Conservation (phyloP, 2,797 vertebrate genomes). For the Heterohyrax brucei region DNA sequence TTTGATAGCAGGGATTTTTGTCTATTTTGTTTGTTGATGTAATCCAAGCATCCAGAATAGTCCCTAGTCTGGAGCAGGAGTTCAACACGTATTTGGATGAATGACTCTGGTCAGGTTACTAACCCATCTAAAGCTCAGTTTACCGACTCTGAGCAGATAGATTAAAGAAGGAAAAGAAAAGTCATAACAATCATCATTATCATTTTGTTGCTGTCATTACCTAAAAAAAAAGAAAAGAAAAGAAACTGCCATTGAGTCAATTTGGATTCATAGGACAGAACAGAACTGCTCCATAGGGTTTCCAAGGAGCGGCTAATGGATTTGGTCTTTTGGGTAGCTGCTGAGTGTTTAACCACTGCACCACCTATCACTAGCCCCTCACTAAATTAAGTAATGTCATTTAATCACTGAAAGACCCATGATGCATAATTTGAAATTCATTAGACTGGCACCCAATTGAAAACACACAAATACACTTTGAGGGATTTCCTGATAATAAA, state of each 20-base stretch:
- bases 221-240: too few relatives aligned
- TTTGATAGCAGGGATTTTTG: not conserved
- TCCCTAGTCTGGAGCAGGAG: not conserved
- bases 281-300: too few relatives aligned
- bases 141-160: not conserved
- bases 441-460: slow-evolving; percentile 12
- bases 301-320: too few relatives aligned
- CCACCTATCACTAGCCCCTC: too few relatives aligned
- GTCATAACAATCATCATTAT: not conserved
- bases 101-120: not conserved
- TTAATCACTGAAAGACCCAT: not conserved
- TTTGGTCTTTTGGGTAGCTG: too few relatives aligned
- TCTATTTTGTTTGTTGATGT: not conserved
- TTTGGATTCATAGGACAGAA: too few relatives aligned
- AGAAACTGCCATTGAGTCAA: too few relatives aligned
- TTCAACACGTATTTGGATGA: not conserved
- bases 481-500: not conserved
- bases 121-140: not conserved
- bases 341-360: too few relatives aligned
- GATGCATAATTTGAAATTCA: not conserved
- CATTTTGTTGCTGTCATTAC: not conserved
- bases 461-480: not conserved
- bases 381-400: slow-evolving; percentile 29
- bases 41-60: not conserved
- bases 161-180: not conserved